Evolutionary conservation across 2,888 invertebrate species (phyloP), one percentile per base, ranked within the genome.

Genomic region (Caenorhabditis drosophilae): DNA sequence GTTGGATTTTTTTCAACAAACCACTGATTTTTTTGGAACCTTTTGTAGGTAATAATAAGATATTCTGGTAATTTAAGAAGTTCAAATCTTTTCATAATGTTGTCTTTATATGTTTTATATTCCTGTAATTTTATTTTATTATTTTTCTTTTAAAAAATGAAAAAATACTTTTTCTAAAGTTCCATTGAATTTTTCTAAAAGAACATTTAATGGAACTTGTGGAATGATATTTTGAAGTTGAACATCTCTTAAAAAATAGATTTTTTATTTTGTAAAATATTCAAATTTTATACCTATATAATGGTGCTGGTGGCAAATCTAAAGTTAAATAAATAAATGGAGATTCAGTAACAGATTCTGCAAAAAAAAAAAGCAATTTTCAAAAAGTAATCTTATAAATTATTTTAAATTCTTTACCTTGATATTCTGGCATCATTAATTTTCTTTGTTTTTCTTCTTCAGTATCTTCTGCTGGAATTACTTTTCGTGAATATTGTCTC

Each of bases 1-100:
- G 98, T 99, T 1, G 96, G 96, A 87, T 99, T 99, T 86, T 99
- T 99, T 85, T 99, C 98, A 18, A 95, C 89, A 82, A 95, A 98
- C 86, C 97, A 99, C 6, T 94, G 95, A 84, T 98, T 99, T 86
- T 95, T 98, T 0, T 95, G 96, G 85, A 99, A 99, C 69, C 98
- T 88, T 87, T 97, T 96, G 70, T 97, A 93, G 81, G 94, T 96
- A 53, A 98, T 86, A 80, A 99, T 96, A 9, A 81, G 59, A 50
- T 76, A 82, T 18, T 80, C 78, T n/a, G 83, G 82, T 67, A 99
- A 86, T 77, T 90, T 88, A 0, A 92, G 93, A 52, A 99, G 91
- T 86, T 96, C 93, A 85, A 97, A 99, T 74, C 94, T 88, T 84
- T 97, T 98, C 87, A 98, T 87, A 82, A 93, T 93, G 83, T 96